phyloP scores from a whole-genome alignment of 30 jellyfish, hydroid and myxozoan genomes.

The Aurelia sp. region DNA sequence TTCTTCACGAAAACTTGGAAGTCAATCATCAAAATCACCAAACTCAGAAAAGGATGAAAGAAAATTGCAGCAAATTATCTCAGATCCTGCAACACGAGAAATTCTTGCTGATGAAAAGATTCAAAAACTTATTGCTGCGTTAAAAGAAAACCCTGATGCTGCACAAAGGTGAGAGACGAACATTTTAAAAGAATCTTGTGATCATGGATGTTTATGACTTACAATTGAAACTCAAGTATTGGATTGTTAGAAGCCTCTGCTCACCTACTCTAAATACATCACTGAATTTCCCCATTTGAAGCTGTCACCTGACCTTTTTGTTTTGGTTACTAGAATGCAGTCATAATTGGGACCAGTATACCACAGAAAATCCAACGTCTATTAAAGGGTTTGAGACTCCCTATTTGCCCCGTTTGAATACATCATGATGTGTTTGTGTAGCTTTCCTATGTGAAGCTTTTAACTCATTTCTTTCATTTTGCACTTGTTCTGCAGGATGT shows the following conservation, averaged over 20 bases:
- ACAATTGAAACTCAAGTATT: too few relatives aligned
- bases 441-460: too few relatives aligned
- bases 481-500: too few relatives aligned
- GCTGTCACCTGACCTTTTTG: too few relatives aligned
- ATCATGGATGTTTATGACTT: too few relatives aligned
- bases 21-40: background rate
- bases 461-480: too few relatives aligned
- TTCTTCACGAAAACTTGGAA: conserved; percentile 8
- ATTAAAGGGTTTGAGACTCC: too few relatives aligned
- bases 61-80: conserved; percentile 32
- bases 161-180: conserved; percentile 51
- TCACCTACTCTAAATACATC: too few relatives aligned
- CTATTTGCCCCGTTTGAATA: too few relatives aligned
- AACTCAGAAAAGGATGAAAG: conserved; percentile 14
- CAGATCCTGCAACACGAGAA: conserved; percentile 61
- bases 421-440: too few relatives aligned
- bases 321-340: background rate
- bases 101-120: conserved; percentile 58
- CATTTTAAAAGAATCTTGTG: background rate
- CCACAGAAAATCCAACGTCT: conserved; percentile 36
- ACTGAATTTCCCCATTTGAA: too few relatives aligned
- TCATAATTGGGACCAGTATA: conserved; percentile 49
- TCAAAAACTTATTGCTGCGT: conserved; percentile 40
- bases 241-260: too few relatives aligned
- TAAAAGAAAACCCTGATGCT: conserved; percentile 47